Base-by-base conservation (phyloP, 2,888 invertebrate genomes). In the Lasioglossum morio region DNA sequence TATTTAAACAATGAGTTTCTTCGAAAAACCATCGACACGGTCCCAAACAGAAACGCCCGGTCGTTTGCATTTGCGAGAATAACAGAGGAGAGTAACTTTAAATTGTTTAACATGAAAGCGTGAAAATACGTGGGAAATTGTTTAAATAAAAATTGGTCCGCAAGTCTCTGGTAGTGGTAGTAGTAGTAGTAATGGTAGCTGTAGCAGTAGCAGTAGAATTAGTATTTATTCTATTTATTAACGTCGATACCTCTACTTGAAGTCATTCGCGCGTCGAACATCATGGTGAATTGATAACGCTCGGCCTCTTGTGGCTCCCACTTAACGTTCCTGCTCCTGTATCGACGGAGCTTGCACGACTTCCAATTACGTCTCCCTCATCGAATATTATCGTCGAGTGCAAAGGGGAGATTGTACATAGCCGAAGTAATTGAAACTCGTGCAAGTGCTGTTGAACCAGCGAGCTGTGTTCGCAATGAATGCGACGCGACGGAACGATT, bases 181-280 rank as follows among this genome's bases (percentile, higher is more conserved):
- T 76, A 53, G 48, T 23, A 48, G 48, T 23, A 73, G 81, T 72
- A 46, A 46, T 63, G 78, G 72, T 43, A 63, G 48, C 60, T 46
- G 70, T 60, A 75, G 40, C 40, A 30, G 84, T 74, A 80, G 63
- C 27, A 60, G 72, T 87, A 90, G 83, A 40, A 73, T 77, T 90
- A 81, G 77, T 92, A 92, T 92, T 92, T 92, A 92, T 92, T 92
- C 73, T 92, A 92, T 92, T 90, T 92, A 92, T 92, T 90, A 81
- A 88, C 79, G 78, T 69, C 72, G 82, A 89, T 81, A 86, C 80
- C 83, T 89, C 82, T 87, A 70, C 75, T 82, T 43, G 70, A 83
- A 81, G 57, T 81, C 79, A 88, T 81, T 81, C 81, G 75, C 82
- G 78, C 75, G 80, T 88, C 79, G 82, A 78, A 84, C 78, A 77